Conservation (phyloP, 2,113 vertebrate species). For the Scalopus aquaticus region DNA sequence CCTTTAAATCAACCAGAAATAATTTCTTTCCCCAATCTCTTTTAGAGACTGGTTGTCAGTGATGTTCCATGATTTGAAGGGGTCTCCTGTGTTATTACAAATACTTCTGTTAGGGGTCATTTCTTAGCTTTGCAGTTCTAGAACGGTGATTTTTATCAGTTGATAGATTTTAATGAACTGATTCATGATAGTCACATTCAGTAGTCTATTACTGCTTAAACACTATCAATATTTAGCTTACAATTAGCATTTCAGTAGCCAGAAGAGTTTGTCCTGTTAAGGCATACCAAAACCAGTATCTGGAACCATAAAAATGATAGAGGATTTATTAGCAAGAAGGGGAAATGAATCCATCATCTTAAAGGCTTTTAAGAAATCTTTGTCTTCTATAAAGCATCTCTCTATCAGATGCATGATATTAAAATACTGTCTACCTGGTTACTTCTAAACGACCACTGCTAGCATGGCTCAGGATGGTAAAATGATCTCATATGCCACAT, state of each 20-base stretch:
- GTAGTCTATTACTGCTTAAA: no score
- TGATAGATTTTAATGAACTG: background rate
- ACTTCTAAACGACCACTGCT: background rate
- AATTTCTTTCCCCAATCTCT: background rate
- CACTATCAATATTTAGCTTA: conserved; percentile 12
- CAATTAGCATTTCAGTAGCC: background rate
- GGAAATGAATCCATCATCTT: background rate
- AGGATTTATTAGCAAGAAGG: background rate
- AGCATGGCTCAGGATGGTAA: background rate
- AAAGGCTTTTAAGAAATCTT: background rate
- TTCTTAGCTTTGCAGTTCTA: background rate
- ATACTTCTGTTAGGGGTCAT: background rate
- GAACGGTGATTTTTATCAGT: conserved; percentile 40
- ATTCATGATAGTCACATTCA: background rate
- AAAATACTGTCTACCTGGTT: background rate
- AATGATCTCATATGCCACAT: background rate
- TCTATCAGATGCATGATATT: background rate
- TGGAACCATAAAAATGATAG: background rate
- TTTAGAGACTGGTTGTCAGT: background rate
- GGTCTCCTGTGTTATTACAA: background rate
- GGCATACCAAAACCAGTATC: background rate
- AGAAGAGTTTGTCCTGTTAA: background rate
- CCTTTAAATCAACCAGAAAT: conserved; percentile 56
- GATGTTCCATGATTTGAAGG: background rate
- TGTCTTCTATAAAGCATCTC: background rate